Conservation (phyloP, 2,113 vertebrate species). For the Acanthochromis polyacanthus region DNA sequence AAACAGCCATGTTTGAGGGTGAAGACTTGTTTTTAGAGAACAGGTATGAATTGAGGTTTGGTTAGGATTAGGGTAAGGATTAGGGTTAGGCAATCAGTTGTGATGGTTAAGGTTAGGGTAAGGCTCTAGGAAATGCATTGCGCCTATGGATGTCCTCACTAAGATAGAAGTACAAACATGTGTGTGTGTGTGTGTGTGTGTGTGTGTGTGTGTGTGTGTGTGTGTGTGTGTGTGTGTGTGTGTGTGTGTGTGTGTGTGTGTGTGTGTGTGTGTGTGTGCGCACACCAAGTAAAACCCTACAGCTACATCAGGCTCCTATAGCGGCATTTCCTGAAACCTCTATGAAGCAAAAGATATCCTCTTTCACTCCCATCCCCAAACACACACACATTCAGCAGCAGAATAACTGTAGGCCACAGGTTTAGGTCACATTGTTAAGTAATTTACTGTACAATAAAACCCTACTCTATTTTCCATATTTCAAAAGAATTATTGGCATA, state of each 20-base stretch:
- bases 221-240: slow-evolving; percentile 20
- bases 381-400: slow-evolving; percentile 19
- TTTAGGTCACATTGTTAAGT: slow-evolving; percentile 51
- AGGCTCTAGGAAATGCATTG: too few species aligned
- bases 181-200: slow-evolving; percentile 36
- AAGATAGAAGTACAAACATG: too few species aligned
- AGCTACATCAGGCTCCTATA: slow-evolving; percentile 70
- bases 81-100: too few species aligned
- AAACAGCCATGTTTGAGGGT: too few species aligned
- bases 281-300: slow-evolving; percentile 41
- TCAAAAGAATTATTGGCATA: slow-evolving; percentile 44
- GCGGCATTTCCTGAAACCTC: slow-evolving; percentile 70
- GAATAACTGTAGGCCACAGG: slow-evolving; percentile 10
- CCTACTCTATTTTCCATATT: slow-evolving; percentile 58
- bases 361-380: slow-evolving; percentile 56
- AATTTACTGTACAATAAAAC: slow-evolving; percentile 53
- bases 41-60: too few species aligned
- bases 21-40: too few species aligned
- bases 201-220: slow-evolving; percentile 37
- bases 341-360: slow-evolving; percentile 66
- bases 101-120: too few species aligned
- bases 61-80: too few species aligned
- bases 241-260: slow-evolving; percentile 36
- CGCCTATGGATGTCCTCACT: too few species aligned
- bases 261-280: slow-evolving; percentile 13